These are phyloP conservation scores for Parochlus steinenii DNA, from an alignment of 2,888 invertebrate species.

Conservation along the genomic window DNA sequence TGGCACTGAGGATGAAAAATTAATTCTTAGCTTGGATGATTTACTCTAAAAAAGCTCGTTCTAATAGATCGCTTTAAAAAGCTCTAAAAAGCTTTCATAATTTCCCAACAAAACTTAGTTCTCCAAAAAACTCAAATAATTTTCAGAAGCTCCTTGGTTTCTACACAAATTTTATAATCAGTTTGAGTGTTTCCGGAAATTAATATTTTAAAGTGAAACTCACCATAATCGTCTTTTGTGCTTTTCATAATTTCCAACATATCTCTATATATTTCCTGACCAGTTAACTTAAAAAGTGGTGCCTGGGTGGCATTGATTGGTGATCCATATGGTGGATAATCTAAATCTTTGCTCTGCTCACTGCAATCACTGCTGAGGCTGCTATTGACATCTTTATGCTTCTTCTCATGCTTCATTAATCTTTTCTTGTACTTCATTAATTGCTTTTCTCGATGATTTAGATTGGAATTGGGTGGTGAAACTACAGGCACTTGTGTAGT, in stretches of 20 bases:
- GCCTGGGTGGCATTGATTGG: conserved; percentile 1
- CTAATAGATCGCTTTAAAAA: no score
- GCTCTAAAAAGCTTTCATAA: no score
- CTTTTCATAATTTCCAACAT: no score
- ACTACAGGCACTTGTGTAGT: not conserved
- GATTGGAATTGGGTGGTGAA: not conserved
- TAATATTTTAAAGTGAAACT: not conserved
- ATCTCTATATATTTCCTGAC: no score
- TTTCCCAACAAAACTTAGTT: no score
- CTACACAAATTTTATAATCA: no score
- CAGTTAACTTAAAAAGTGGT: conserved; percentile 3
- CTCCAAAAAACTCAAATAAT: no score
- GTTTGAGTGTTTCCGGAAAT: no score
- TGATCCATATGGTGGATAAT: not conserved
- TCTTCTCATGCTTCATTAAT: conserved; percentile 28
- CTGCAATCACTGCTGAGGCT: conserved; percentile 12
- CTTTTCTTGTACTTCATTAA: conserved; percentile 30
- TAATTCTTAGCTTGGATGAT: no score
- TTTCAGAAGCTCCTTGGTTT: no score
- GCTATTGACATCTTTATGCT: conserved; percentile 12
- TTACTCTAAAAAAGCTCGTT: no score
- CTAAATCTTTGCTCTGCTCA: not conserved
- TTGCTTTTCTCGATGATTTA: conserved; percentile 27
- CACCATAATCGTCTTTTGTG: not conserved
- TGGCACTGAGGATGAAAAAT: not conserved